Base-by-base conservation (phyloP, 2,888 invertebrate genomes). In the Iphiclides podalirius region DNA sequence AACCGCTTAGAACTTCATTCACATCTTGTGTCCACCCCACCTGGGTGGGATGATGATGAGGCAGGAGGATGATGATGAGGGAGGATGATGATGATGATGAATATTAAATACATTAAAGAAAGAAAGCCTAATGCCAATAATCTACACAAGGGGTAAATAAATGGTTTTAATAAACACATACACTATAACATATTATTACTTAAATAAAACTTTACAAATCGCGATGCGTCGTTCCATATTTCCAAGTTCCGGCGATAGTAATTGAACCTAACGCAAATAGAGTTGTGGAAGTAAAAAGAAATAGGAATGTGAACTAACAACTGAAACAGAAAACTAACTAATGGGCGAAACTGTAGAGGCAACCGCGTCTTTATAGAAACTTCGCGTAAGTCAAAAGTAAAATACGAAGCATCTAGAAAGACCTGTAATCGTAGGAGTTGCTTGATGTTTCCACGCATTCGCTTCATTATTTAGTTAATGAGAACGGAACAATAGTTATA, bases 311-410 rank as follows among this genome's bases (percentile, higher is more conserved):
- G 40, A 40, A 26, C 26, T 39, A 37, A 36, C 23, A 34, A 14
- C 17, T 36, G 35, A 31, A 36, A 47, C 35, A 36, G 41, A 45
- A 45, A 20, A 37, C 38, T 45, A 38, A 47, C 41, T 41, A 41
- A 47, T 41, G 35, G 47, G 36, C 28, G 36, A 41, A 16, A 31
- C 47, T 17, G 26, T 13, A 28, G 16, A 28, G 20, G 47, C 16
- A 47, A 47, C 47, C 41, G 41, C 20, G 40, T 41, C 47, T 41
- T 47, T 47, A 36, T 28, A 26, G 26, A 47, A 47, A 47, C 47
- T 47, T 47, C 16, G n/a, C 34, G 23, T n/a, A 40, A 47, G 41
- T 41, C 35, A 17, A 28, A 12, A 28, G n/a, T 28, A 14, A 31
- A 47, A 36, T 41, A 47, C 26, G 28, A 16, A 44, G 37, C 23